Conservation (phyloP, 2,888 invertebrate genomes). For the Drosophila dives region DNA sequence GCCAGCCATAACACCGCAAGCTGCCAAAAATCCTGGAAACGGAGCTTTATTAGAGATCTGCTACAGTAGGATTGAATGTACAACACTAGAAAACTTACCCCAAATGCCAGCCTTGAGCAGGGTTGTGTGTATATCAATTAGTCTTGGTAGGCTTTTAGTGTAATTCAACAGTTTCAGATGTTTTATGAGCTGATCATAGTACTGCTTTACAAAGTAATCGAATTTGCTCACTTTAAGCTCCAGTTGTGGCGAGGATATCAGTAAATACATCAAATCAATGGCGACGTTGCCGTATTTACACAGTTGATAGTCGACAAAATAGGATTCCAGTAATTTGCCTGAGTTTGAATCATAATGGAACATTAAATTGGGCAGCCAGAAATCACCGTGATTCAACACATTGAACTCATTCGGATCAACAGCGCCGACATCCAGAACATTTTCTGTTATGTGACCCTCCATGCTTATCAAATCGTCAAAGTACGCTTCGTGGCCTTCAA, state of each 20-base stretch:
- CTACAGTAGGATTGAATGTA: background rate
- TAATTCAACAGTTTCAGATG: constrained; percentile 74
- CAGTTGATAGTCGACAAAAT: constrained; percentile 71
- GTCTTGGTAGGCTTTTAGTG: constrained; percentile 64
- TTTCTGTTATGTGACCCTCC: constrained; percentile 33
- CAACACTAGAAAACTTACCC: constrained; percentile 39
- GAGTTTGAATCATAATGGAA: constrained; percentile 64
- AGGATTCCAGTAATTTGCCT: constrained; percentile 59
- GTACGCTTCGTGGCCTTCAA: constrained; percentile 60
- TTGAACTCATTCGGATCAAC: constrained; percentile 63
- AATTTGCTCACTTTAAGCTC: constrained; percentile 72
- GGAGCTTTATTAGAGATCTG: background rate
- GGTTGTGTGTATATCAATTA: constrained; percentile 76
- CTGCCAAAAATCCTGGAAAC: constrained; percentile 38
- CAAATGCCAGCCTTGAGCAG: constrained; percentile 71
- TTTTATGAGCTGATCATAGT: constrained; percentile 72
- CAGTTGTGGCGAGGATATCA: constrained; percentile 70
- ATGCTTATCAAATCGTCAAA: constrained; percentile 52
- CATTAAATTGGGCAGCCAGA: constrained; percentile 81
- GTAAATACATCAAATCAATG: constrained; percentile 72
- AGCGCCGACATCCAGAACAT: constrained; percentile 13
- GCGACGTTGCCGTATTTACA: constrained; percentile 67
- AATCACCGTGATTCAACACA: constrained; percentile 80
- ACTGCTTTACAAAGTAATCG: constrained; percentile 76
- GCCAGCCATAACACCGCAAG: constrained; percentile 46